Conservation (phyloP, 2,888 invertebrate genomes). For the Archaeoteleia sp. region DNA sequence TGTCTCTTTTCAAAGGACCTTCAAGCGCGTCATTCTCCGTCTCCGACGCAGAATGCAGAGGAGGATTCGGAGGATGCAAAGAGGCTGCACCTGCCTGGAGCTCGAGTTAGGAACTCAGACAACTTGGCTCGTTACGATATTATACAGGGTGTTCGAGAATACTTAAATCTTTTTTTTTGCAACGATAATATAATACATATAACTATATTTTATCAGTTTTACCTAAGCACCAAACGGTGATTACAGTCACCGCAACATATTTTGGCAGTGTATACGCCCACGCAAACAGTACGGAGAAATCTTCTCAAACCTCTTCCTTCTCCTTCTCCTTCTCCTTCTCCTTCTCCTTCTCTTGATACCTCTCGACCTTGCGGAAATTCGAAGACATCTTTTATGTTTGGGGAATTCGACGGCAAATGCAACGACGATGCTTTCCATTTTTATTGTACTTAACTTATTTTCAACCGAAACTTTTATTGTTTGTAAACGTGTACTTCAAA, state of each 20-base stretch:
- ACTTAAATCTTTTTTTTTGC: too few relatives aligned
- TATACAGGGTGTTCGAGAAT: too few relatives aligned
- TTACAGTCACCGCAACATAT: too few relatives aligned
- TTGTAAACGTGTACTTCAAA: too few relatives aligned
- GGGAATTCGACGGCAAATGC: slow-evolving; percentile 51
- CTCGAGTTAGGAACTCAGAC: too few relatives aligned
- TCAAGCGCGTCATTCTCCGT: background rate
- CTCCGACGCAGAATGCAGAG: background rate
- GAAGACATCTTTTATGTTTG: slow-evolving; percentile 24
- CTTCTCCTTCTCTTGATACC: background rate
- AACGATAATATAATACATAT: too few relatives aligned
- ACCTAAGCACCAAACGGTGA: too few relatives aligned
- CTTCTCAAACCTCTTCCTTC: slow-evolving; percentile 1
- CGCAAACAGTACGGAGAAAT: slow-evolving; percentile 13
- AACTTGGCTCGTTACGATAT: too few relatives aligned
- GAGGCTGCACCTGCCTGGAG: too few relatives aligned
- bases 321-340: background rate
- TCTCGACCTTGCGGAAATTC: slow-evolving; percentile 14
- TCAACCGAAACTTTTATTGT: slow-evolving; percentile 1
- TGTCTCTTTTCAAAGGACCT: slow-evolving; percentile 1
- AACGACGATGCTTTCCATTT: slow-evolving; percentile 9
- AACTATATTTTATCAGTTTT: too few relatives aligned
- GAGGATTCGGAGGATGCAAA: too few relatives aligned
- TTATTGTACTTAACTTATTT: slow-evolving; percentile 4
- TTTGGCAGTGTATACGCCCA: too few relatives aligned